A percentile compares a stretch with the other conserved stretches of the same genome.
These are phyloP conservation scores for Drepanosiphum platanoidis DNA, from an alignment of 2,888 invertebrate species.

Conservation along the genomic window DNA sequence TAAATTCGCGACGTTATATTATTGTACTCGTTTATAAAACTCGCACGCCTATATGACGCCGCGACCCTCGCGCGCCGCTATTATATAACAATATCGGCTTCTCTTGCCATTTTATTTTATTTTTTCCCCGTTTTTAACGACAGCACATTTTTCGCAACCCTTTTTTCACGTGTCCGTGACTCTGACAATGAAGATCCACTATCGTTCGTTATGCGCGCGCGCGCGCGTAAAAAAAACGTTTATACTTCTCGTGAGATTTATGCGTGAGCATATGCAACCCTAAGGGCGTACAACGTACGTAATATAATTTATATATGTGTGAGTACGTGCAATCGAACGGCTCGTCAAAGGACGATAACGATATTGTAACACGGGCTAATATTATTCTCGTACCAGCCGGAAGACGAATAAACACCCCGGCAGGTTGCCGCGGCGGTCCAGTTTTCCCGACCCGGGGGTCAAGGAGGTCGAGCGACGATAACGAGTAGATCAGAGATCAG, in stretches of 20 bases:
- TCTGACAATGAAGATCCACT: slow-evolving; percentile 58
- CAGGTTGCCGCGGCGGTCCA: slow-evolving; percentile 1
- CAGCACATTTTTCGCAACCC: slow-evolving; percentile 57
- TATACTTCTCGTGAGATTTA: slow-evolving; percentile 28
- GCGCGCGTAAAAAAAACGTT: not conserved
- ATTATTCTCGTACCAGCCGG: not conserved
- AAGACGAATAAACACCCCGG: not conserved
- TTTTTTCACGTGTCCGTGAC: slow-evolving; percentile 60
- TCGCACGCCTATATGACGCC: not conserved
- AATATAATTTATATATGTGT: too few species aligned
- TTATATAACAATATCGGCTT: not conserved
- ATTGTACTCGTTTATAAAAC: not conserved
- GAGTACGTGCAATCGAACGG: too few species aligned
- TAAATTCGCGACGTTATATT: slow-evolving; percentile 28
- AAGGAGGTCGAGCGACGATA: not conserved
- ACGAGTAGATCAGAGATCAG: not conserved
- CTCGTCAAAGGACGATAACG: not conserved
- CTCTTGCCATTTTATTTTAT: slow-evolving; percentile 20
- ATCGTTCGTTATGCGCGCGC: not conserved
- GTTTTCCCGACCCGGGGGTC: not conserved
- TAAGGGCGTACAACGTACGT: not conserved
- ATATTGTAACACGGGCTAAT: too few species aligned
- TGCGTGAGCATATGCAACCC: slow-evolving; percentile 4
- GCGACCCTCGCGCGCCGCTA: slow-evolving; percentile 15
- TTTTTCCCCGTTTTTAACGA: slow-evolving; percentile 44